Conservation (phyloP, 2,113 vertebrate species). For the Oxyruncus cristatus region DNA sequence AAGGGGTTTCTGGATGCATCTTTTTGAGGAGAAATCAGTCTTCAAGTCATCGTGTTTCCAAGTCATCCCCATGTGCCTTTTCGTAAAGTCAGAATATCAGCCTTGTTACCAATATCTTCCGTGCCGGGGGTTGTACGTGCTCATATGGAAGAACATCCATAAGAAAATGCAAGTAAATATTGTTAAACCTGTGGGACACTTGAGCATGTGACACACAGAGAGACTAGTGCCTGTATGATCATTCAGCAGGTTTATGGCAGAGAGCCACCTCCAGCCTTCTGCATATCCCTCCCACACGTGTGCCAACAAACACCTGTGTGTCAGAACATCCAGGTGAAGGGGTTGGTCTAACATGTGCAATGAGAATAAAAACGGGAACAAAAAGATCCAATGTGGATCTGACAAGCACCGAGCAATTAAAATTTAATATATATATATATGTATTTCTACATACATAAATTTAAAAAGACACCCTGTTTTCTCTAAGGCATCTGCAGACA, state of each 20-base stretch:
- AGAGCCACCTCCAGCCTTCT: background rate
- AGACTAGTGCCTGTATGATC: background rate
- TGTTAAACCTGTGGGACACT: background rate
- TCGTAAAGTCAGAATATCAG: background rate
- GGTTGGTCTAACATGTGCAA: background rate
- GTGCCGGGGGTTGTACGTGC: accelerated
- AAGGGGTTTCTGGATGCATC: background rate
- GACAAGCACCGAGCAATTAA: background rate
- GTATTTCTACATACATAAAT: background rate
- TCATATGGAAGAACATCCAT: background rate
- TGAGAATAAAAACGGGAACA: background rate
- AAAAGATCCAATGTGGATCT: background rate
- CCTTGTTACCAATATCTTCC: accelerated
- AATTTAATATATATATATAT: background rate
- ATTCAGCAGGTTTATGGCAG: background rate
- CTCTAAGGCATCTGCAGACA: background rate
- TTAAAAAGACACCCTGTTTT: background rate
- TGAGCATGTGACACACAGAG: background rate
- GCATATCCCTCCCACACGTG: background rate
- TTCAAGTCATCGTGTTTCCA: background rate
- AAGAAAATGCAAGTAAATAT: background rate
- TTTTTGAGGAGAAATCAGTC: background rate
- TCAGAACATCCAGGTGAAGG: background rate
- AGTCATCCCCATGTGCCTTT: background rate
- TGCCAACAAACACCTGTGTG: background rate